These are phyloP conservation scores for Hydrotaea cyrtoneurina DNA, from an alignment of 2,888 invertebrate species.

Conservation along the genomic window DNA sequence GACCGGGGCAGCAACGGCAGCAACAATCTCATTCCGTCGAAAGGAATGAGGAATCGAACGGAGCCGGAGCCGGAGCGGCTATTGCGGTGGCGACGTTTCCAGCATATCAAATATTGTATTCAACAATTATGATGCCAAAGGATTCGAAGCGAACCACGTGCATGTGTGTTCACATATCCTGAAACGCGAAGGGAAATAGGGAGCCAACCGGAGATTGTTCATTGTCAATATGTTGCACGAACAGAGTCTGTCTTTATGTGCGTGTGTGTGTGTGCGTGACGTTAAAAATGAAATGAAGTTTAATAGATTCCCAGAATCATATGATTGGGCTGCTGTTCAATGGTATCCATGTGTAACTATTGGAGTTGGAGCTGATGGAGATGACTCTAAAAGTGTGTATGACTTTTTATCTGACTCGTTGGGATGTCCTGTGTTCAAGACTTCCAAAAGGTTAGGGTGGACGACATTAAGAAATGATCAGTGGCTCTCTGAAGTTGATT, in stretches of 20 bases:
- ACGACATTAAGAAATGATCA: too few species aligned
- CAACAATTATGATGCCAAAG: conserved; percentile 51
- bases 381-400: too few species aligned
- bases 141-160: not conserved
- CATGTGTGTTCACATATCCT: not conserved
- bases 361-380: too few species aligned
- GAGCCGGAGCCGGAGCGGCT: too few species aligned
- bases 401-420: too few species aligned
- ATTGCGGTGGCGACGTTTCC: conserved; percentile 57
- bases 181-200: not conserved
- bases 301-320: conserved; percentile 36
- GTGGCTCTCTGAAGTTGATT: too few species aligned
- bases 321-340: conserved; percentile 55
- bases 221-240: conserved; percentile 53
- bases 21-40: not conserved
- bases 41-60: conserved; percentile 27
- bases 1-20: conserved; percentile 5
- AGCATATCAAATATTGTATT: conserved; percentile 58
- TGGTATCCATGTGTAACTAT: conserved; percentile 52
- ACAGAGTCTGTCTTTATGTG: not conserved
- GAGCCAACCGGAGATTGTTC: conserved; percentile 23
- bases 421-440: too few species aligned
- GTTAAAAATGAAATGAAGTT: conserved; percentile 29
- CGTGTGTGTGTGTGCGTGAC: not conserved
- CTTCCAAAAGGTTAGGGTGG: too few species aligned